Conservation (phyloP, 2,888 invertebrate genomes). For the Cartodere bifasciata region DNA sequence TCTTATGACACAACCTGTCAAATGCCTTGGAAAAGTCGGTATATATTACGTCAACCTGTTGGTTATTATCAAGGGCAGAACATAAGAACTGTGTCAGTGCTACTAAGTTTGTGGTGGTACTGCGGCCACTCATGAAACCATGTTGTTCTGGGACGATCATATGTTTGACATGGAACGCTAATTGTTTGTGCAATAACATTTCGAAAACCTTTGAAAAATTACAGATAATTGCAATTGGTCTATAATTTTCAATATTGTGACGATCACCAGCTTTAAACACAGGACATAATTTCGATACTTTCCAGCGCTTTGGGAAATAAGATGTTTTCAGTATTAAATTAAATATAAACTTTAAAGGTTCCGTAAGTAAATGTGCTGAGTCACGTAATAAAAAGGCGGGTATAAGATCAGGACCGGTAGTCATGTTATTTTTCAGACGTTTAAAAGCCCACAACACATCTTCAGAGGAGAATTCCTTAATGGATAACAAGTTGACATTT, state of each 20-base stretch:
- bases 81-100: too few relatives aligned
- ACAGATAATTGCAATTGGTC: slow-evolving; percentile 8
- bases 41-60: slow-evolving; percentile 2
- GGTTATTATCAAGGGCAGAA: neutral
- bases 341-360: slow-evolving; percentile 1
- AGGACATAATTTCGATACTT: slow-evolving; percentile 7
- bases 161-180: neutral
- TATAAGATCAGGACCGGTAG: too few relatives aligned
- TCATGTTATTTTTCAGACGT: too few relatives aligned
- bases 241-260: slow-evolving; percentile 6
- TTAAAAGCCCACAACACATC: too few relatives aligned
- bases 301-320: slow-evolving; percentile 4
- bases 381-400: too few relatives aligned
- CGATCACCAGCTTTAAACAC: slow-evolving; percentile 8
- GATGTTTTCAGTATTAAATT: slow-evolving; percentile 1
- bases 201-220: slow-evolving; percentile 11
- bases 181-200: slow-evolving; percentile 1
- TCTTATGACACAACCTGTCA: neutral
- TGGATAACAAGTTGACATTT: too few relatives aligned
- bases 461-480: too few relatives aligned
- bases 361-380: neutral
- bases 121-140: too few relatives aligned
- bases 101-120: too few relatives aligned
- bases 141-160: too few relatives aligned
- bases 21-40: slow-evolving; percentile 3